Base-by-base conservation (phyloP, 2,797 vertebrate species). In the Numenius phaeopus region DNA sequence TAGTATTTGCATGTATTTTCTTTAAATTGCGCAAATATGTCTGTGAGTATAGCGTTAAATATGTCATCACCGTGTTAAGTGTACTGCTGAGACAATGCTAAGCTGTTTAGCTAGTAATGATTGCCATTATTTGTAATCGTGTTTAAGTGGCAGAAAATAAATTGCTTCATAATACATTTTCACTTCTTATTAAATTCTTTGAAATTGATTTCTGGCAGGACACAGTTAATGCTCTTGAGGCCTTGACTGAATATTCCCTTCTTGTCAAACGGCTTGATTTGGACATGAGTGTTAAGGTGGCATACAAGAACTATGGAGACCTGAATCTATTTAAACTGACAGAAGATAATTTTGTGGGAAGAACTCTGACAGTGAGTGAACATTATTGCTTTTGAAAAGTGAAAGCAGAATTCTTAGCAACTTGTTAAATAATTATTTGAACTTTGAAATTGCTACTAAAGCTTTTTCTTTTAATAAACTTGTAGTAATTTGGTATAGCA, bases 211-310 rank as follows among this genome's bases (percentile, higher is more conserved):
- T 42, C 71, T 91, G 72, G 71, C 95, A 99, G 99, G 99, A 99
- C 97, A 98, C 98, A 1, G 93, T 98, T 40, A 97, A 99, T 90
- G 99, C 99, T 70, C 98, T 99, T 4, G 99, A 99, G 89, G 98
- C 98, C 4, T 52, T 99, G 92, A 98, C 98, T 10, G 98, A 98
- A 89, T 99, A 99, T 97, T 98, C 97, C 66, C 94, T 97, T 30
- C 40, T 98, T 37, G 29, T 93, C 50, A 97, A 96, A 76, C 96
- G 95, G 27, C 90, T 99, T 6, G 32, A 3, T 12, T 97, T 99
- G 92, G 69, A 98, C 71, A 99, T 99, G 99, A 89, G 96, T 10
- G 96, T 99, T 72, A 98, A 67, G 21, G 73, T 99, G 23, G 85
- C 97, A 46, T 99, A 99, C 95, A 98, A 94, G 62, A 98, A 76